These are phyloP conservation scores for Spinus olivaceus DNA, from an alignment of 2,797 vertebrate genomes.

Conservation along the genomic window DNA sequence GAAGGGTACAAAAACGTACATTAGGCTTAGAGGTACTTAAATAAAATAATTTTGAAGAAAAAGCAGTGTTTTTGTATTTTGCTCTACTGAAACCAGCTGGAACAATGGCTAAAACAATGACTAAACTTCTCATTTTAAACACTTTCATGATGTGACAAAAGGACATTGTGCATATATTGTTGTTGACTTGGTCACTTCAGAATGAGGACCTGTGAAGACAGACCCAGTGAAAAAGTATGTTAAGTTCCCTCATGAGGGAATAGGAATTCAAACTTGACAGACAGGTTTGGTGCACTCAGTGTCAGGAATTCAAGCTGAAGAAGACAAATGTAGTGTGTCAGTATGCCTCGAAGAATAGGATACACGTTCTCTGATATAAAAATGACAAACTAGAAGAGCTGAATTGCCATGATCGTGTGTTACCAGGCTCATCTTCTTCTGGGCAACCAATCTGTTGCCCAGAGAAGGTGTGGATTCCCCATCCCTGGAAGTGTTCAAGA, in stretches of 20 bases:
- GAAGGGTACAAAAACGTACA: not conserved
- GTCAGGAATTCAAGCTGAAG: not conserved
- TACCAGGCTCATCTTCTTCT: not conserved
- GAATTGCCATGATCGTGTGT: not conserved
- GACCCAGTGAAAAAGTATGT: not conserved
- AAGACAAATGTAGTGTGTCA: not conserved
- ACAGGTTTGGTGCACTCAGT: not conserved
- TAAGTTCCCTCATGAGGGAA: not conserved
- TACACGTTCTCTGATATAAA: not conserved
- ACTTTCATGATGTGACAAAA: not conserved
- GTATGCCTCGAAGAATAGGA: not conserved
- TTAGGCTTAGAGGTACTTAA: not conserved
- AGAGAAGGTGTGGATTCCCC: not conserved
- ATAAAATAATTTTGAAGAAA: not conserved
- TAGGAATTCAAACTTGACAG: not conserved
- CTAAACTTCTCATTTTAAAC: not conserved
- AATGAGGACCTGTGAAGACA: not conserved
- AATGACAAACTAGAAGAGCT: not conserved
- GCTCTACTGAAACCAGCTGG: not conserved
- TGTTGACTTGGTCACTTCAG: not conserved
- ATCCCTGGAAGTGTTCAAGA: not conserved
- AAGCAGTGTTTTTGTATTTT: not conserved
- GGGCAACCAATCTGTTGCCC: fast-evolving
- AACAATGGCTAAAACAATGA: not conserved
- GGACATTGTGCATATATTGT: not conserved